Base-by-base conservation (phyloP, 2,888 invertebrate genomes). In the Temnothorax rugatulus region DNA sequence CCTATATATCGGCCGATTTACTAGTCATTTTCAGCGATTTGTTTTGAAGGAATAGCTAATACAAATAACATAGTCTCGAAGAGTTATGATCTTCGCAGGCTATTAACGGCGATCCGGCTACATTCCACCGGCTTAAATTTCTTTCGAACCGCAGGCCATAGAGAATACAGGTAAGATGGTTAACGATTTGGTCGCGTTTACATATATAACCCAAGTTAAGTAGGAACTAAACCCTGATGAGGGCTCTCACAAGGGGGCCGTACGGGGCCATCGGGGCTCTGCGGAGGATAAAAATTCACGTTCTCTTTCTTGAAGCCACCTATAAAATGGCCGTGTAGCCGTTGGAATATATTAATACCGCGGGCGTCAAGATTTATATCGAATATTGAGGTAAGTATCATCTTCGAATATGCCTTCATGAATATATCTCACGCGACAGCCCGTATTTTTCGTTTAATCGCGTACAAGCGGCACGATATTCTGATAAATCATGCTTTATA, bases 201-300 rank as follows among this genome's bases (percentile, higher is more conserved):
- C 90, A 91, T 88, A 91, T 90, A 91, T 89, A 91, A 90, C 86
- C 91, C n/a, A 76, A 91, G 85, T 90, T 91, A 90, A 91, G 88
- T 86, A 90, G 91, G 88, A 90, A 91, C 90, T 91, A 90, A 90
- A 90, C 84, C 91, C 74, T 90, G 91, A 90, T 90, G 90, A 90
- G 91, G 90, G 91, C 90, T 91, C 91, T 54, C 90, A 90, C 90
- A 87, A 90, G 91, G 90, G 91, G 91, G 88, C 88, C 90, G 50
- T 44, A 34, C 82, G 82, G 68, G 54, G 38, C 64, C 77, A 75
- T 73, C 63, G 82, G 38, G 83, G 38, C 54, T 71, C 52, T 64
- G 54, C 68, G 61, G 75, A 59, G 74, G 21, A 82, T 76, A 84
- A 88, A 87, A 89, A 91, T 91, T 90, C 88, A 86, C 88, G 85